Percentiles rank a stretch among this genome's conserved stretches.
These are phyloP conservation scores for Chaetodon trifasciatus DNA, from an alignment of 2,797 vertebrate species.

Conservation along the genomic window DNA sequence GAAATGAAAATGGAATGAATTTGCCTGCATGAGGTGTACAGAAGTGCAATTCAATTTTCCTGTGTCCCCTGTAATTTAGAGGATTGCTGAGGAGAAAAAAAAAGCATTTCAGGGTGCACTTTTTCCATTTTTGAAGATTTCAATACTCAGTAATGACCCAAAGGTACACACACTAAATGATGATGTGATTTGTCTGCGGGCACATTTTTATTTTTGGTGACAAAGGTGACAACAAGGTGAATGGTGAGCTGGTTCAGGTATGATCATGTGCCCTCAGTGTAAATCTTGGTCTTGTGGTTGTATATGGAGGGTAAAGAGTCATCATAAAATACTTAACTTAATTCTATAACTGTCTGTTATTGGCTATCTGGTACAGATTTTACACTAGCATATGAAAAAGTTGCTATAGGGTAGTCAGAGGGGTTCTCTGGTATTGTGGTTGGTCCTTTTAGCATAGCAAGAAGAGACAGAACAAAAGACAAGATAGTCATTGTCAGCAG, in stretches of 20 bases:
- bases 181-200: background rate
- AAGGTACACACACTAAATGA: background rate
- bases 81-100: background rate
- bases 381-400: too few species aligned
- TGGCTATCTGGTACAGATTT: too few species aligned
- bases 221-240: background rate
- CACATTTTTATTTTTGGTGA: background rate
- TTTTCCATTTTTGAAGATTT: background rate
- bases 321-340: too few species aligned
- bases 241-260: background rate
- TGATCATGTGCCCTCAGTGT: background rate
- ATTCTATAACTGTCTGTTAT: too few species aligned
- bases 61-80: background rate
- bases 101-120: background rate
- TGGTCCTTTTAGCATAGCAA: background rate
- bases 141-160: background rate
- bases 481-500: too few species aligned
- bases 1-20: slow-evolving; percentile 20
- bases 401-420: too few species aligned
- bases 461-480: background rate
- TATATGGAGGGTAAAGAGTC: too few species aligned
- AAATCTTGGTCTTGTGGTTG: background rate
- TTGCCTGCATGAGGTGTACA: background rate
- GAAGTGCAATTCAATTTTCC: slow-evolving; percentile 11
- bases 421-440: background rate